Conservation (phyloP, 2,113 vertebrate species). For the Phyllostomus hastatus region DNA sequence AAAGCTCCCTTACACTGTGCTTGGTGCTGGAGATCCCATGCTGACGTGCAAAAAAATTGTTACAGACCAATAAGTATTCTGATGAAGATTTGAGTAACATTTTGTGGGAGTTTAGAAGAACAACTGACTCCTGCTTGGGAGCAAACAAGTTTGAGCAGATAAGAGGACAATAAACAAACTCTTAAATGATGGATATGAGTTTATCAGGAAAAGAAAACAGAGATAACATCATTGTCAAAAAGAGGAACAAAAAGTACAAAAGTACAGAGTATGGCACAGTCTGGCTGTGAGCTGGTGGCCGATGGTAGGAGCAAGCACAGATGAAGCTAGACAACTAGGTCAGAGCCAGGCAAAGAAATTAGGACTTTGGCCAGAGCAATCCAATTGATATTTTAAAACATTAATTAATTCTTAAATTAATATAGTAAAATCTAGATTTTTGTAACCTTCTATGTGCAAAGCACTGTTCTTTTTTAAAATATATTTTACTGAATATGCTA, state of each 20-base stretch:
- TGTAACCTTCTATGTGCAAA: neutral
- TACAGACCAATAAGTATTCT: neutral
- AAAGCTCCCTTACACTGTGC: no score
- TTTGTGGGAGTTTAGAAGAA: neutral
- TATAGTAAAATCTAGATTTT: neutral
- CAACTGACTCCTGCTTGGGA: neutral
- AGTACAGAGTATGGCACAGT: neutral
- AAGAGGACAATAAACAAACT: neutral
- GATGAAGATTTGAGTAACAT: neutral
- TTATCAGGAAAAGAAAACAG: neutral
- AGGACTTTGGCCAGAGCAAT: neutral
- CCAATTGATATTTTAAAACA: neutral
- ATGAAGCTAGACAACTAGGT: neutral
- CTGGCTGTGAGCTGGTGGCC: neutral
- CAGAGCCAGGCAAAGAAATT: neutral
- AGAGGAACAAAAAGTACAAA: neutral
- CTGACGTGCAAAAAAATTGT: neutral
- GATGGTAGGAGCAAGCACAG: rapidly evolving
- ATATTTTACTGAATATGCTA: no score
- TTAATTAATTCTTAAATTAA: neutral
- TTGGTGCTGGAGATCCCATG: neutral
- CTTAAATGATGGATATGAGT: neutral
- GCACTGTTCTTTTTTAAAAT: neutral
- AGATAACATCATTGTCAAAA: neutral
- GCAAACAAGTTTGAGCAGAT: neutral